Evolutionary conservation across 2,113 vertebrate species (phyloP), one percentile per base, ranked within the genome.

Genomic region (Artemisiospiza belli): DNA sequence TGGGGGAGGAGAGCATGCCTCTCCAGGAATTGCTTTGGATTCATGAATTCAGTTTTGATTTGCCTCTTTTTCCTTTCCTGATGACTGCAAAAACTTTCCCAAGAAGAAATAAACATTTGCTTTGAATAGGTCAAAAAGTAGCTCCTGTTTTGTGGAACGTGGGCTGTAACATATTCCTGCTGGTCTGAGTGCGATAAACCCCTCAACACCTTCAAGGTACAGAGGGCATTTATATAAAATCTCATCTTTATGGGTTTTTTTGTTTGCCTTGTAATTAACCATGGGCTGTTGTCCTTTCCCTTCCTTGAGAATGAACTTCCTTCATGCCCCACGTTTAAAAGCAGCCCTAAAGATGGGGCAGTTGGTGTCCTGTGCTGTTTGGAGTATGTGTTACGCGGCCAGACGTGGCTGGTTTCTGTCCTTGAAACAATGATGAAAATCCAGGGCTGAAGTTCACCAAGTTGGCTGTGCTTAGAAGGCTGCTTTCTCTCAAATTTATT

Each of bases 1-100:
- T 52, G 43, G 15, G 9, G 39, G 44, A 57, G 24, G 67, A 24
- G 21, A 91, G 21, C 17, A 21, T 1, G 18, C 41, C 41, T 94
- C 62, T 96, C 67, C 55, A 92, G 75, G 63, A 95, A 77, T 79
- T 92, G 77, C 57, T 92, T 67, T 75, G 77, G 68, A 74, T 95
- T 92, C 43, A 52, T 90, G 20, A 92, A 81, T 93, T 90, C 76
- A 78, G 44, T 80, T 86, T 89, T n/a, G 51, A 89, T 64, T 92
- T 79, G 35, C 35, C 57, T 22, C 17, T 69, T 44, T 77, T 89
- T 74, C 52, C 25, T 75, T 52, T 55, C 22, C n/a, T 59, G 57
- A 75, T 78, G 61, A 28, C 82, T 89, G 69, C 58, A 69, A 58
- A 90, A 74, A 49, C 28, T 84, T 92, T 58, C 54, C 64, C 52